These are phyloP conservation scores for Zaprionus inermis DNA, from an alignment of 1,140 invertebrate genomes.

Conservation along the genomic window DNA sequence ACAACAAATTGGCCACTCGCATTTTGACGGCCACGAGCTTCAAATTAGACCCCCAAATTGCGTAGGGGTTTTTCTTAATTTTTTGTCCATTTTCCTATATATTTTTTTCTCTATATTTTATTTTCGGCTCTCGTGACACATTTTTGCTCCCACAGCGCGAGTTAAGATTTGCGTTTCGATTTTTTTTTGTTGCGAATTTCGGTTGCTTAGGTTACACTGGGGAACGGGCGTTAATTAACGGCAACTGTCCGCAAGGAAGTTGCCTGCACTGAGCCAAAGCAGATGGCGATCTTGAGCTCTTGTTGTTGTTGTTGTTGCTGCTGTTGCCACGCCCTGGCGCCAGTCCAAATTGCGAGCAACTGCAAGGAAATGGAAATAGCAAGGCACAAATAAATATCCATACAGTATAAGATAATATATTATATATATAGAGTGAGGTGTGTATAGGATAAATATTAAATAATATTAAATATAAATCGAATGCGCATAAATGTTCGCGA, in stretches of 20 bases:
- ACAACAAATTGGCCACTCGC: slow-evolving; percentile 73
- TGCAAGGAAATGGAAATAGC: slow-evolving; percentile 58
- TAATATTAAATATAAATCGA: slow-evolving; percentile 55
- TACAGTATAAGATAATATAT: not conserved
- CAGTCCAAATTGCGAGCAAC: slow-evolving; percentile 66
- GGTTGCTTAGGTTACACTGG: slow-evolving; percentile 28
- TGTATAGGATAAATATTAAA: slow-evolving; percentile 29
- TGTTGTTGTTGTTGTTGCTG: slow-evolving; percentile 33
- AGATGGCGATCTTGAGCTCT: slow-evolving; percentile 38
- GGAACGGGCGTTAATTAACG: slow-evolving; percentile 60
- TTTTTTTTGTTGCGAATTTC: slow-evolving; percentile 22
- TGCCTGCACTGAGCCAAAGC: slow-evolving; percentile 51
- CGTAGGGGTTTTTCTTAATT: slow-evolving; percentile 51
- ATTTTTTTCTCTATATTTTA: slow-evolving; percentile 31
- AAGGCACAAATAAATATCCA: slow-evolving; percentile 26
- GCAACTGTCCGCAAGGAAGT: slow-evolving; percentile 53
- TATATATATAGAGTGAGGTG: slow-evolving; percentile 11
- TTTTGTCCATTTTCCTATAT: slow-evolving; percentile 40
- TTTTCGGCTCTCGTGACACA: slow-evolving; percentile 22
- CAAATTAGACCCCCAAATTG: slow-evolving; percentile 65
- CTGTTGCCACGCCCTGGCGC: slow-evolving; percentile 65
- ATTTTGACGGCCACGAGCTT: slow-evolving; percentile 69
- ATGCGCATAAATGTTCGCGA: slow-evolving; percentile 60
- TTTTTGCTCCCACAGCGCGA: slow-evolving; percentile 11
- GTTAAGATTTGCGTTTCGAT: slow-evolving; percentile 8